Evolutionary conservation across 2,888 invertebrate genomes (phyloP).

Genomic region (Melinopterus prodromus): DNA sequence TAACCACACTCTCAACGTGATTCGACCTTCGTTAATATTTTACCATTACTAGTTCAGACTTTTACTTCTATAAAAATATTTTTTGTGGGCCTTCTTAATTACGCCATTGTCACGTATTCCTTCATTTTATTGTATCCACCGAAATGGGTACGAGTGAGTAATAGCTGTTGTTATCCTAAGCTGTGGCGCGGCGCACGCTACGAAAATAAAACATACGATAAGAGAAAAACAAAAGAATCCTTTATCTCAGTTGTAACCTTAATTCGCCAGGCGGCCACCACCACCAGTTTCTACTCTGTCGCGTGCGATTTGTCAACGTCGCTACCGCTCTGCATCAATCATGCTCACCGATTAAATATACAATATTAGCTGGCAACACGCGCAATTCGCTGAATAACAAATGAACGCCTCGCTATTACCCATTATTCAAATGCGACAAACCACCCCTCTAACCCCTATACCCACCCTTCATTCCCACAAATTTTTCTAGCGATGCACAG

Average conservation of each 20-base stretch:
- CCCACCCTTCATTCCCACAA: neutral
- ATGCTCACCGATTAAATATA: neutral
- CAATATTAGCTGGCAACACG: conserved; percentile 4
- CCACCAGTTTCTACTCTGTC: neutral
- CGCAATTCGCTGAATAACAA: neutral
- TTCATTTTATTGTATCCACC: too few species aligned
- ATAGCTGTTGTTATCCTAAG: neutral
- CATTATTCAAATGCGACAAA: neutral
- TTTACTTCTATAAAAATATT: too few species aligned
- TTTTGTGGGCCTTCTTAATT: too few species aligned
- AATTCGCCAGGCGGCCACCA: neutral
- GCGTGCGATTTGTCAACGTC: conserved; percentile 4
- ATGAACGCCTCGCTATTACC: neutral
- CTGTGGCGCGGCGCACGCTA: neutral
- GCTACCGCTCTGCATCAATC: neutral
- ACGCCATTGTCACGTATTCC: too few species aligned
- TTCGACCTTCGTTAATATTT: too few species aligned
- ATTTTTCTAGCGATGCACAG: neutral
- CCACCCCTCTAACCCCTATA: neutral
- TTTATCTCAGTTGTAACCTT: neutral
- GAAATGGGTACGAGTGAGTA: neutral
- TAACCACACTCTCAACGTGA: too few species aligned
- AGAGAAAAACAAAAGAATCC: neutral
- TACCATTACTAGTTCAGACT: too few species aligned
- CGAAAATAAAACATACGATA: neutral